Evolutionary conservation across 1,140 invertebrate species (phyloP), one percentile per base, ranked within the genome.

Genomic region (Ips typographus): DNA sequence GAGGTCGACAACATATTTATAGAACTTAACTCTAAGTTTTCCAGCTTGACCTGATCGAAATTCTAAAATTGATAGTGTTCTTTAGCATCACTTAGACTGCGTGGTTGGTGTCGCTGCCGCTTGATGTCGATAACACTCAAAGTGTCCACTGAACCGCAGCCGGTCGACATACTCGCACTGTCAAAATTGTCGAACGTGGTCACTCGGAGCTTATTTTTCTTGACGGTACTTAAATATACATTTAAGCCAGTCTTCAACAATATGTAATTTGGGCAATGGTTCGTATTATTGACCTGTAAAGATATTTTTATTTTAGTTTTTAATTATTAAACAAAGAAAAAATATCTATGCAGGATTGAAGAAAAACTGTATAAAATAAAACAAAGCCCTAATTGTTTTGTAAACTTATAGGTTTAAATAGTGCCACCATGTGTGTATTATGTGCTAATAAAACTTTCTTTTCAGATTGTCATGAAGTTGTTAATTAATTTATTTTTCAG

Each of bases 31-130:
- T 22, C 22, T 22, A 22, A 22, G 22, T 22, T 22, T 22, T 22
- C 22, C 22, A 22, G 22, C 22, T 22, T 22, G 22, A 22, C 44
- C 44, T 22, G 22, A 49, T 22, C 44, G 22, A 49, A 49, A 64
- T 63, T 64, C 61, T 70, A 74, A 75, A 78, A 72, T 71, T 65
- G 71, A 68, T 65, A 78, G 75, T 76, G 72, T 78, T 77, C 77
- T 78, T 70, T 77, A 78, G 77, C 77, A 71, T 75, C 2, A 53
- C 74, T 58, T 74, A 57, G 73, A 73, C 75, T 71, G 70, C 72
- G 72, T 76, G 74, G 75, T 66, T 58, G 71, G 72, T 72, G 65
- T 70, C 60, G 70, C 49, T 22, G 55, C 62, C 65, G 65, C 73
- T 61, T 70, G 70, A 66, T 64, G 60, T 67, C 63, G 70, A 70